Base-by-base conservation (phyloP, 2,113 vertebrate genomes). In the Parotia lawesii region DNA sequence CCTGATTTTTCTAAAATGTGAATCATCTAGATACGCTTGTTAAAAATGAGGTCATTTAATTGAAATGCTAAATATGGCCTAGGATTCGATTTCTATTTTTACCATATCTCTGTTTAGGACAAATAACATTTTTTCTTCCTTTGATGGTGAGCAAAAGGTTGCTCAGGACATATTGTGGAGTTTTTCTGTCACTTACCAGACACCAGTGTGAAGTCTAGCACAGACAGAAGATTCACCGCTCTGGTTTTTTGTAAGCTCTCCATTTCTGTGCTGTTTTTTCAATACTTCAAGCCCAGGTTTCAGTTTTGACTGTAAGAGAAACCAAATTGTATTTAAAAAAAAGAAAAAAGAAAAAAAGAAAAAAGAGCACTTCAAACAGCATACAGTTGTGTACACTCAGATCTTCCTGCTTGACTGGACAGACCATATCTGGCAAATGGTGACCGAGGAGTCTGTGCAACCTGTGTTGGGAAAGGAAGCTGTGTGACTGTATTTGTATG, bases 31-130 rank as follows among this genome's bases (percentile, higher is more conserved):
- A 89, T 87, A 87, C 0, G 15, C 93, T 91, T 8, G 18, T 87
- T 95, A 89, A 91, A 96, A 96, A 94, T 62, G 51, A 96, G 67
- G 87, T 95, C 87, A 95, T 82, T 90, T 88, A 87, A 95, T 74
- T 95, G 82, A 94, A 94, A 91, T 91, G 89, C 78, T 95, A 89
- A 90, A 93, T 85, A 77, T 6, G 35, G 60, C n/a, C 72, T 58
- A 58, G 69, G 74, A 91, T 89, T 87, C 14, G 10, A 83, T 64
- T 91, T 91, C 89, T 94, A 90, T 93, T 93, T 96, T 94, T 93
- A 83, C 48, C 27, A 72, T 24, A 64, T 69, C 73, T 82, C 73
- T 77, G 76, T 84, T 84, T 61, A 89, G 84, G 64, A 60, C 58
- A 94, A 94, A 89, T 58, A 91, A 57, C 19, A 62, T 71, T 87